phyloP scores from a whole-genome alignment of 2,888 invertebrate species.

The Rhopalosiphum nymphaeae region DNA sequence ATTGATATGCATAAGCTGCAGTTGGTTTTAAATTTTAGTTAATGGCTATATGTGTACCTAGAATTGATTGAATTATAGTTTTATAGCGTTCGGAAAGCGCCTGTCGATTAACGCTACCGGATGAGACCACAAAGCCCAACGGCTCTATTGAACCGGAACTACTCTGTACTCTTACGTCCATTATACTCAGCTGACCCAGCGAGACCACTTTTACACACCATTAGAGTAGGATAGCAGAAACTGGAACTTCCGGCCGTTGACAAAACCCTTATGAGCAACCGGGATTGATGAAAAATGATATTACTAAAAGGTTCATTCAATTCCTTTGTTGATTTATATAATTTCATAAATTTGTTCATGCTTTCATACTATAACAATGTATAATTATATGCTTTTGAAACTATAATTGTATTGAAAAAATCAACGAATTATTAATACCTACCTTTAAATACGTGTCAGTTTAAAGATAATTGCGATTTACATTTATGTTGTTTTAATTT shows the following conservation, averaged over 20 bases:
- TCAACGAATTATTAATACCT: not conserved
- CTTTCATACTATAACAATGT: not conserved
- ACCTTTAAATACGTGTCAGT: not conserved
- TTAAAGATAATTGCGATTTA: too few relatives aligned
- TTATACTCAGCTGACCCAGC: not conserved
- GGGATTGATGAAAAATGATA: constrained; percentile 22
- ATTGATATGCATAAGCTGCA: not conserved
- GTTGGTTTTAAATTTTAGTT: constrained; percentile 15
- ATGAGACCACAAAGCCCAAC: constrained; percentile 34
- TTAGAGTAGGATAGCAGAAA: not conserved
- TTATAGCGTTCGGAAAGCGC: constrained; percentile 23
- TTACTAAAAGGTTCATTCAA: not conserved
- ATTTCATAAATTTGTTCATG: not conserved
- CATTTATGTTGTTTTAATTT: not conserved
- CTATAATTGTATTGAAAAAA: not conserved
- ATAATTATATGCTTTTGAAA: not conserved
- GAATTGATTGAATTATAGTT: constrained; percentile 25
- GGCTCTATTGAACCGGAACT: constrained; percentile 37
- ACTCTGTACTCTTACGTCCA: constrained; percentile 19
- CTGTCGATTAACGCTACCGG: constrained; percentile 53
- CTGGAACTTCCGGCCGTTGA: constrained; percentile 25
- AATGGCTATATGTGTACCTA: not conserved
- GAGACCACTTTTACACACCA: constrained; percentile 42
- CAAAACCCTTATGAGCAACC: constrained; percentile 12
- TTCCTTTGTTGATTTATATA: constrained; percentile 24